Base-by-base conservation (phyloP, 2,113 vertebrate species). In the Aphyosemion australe region DNA sequence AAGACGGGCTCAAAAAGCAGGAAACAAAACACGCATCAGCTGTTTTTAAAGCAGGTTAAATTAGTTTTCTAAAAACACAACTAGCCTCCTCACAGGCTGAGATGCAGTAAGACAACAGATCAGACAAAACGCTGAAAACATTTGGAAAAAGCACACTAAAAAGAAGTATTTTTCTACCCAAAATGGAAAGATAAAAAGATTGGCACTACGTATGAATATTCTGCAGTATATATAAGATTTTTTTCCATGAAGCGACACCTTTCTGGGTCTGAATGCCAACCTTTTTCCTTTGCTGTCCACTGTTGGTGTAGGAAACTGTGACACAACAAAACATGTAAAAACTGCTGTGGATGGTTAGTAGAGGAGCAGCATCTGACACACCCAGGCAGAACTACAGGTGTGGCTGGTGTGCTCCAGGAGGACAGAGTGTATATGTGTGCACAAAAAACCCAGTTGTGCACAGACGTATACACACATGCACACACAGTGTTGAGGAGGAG, bases 391-490 rank as follows among this genome's bases (percentile, higher is more conserved):
- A 70, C 79, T 69, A 62, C 55, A 59, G 65, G 66, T 67, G 61
- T 74, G 72, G 50, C 69, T 69, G 75, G 65, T 69, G 79, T 79
- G 75, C 18, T 37, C 52, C 46, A 18, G 52, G 16, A 55, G 59
- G 65, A 61, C 62, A 32, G 32, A 34, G 64, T 60, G 65, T 72
- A 78, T 14, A 73, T 56, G 47, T 66, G 65, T 72, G 80, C 79
- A 83, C 72, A 80, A 37, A 43, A 65, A 10, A 37, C 6, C 34
- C 26, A 26, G 55, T 61, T 79, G 80, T 68, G 72, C 78, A 78
- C 74, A 59, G 53, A 70, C 51, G 26, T 72, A 61, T 74, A 72
- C 72, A 80, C 72, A 82, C 76, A 87, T 78, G 75, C 73, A 69
- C 69, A 70, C 67, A 72, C 45, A 61, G 10, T 70, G 43, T 65